Conservation (phyloP, 2,888 invertebrate species). For the Plutella xylostella region DNA sequence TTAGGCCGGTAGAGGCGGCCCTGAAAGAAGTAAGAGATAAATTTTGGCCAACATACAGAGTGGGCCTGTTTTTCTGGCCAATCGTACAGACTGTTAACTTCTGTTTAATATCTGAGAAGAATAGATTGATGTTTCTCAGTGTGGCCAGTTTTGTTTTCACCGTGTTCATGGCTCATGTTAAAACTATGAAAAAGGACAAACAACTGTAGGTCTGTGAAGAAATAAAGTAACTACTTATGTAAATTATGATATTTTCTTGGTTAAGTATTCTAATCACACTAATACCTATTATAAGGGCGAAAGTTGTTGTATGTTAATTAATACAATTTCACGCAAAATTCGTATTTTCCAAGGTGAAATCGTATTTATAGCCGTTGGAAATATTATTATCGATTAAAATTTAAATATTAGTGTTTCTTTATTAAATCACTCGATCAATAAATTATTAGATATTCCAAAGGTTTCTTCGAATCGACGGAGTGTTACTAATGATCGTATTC, state of each 20-base stretch:
- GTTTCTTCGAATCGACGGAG: too few species aligned
- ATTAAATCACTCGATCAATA: too few species aligned
- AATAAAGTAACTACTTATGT: conserved; percentile 20
- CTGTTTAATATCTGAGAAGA: conserved; percentile 75
- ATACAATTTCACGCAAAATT: too few species aligned
- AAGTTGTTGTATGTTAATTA: too few species aligned
- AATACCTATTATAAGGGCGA: too few species aligned
- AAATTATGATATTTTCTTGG: background rate
- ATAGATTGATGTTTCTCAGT: conserved; percentile 80
- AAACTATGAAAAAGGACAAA: too few species aligned
- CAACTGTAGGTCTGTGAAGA: conserved; percentile 27
- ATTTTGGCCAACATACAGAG: conserved; percentile 78
- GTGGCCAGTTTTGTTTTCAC: conserved; percentile 82
- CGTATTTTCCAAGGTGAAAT: too few species aligned
- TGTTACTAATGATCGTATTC: conserved; percentile 30
- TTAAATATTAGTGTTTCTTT: too few species aligned
- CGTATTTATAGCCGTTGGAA: too few species aligned
- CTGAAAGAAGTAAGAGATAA: conserved; percentile 76
- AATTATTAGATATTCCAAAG: too few species aligned
- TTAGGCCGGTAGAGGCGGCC: conserved; percentile 71
- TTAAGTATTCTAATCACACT: too few species aligned
- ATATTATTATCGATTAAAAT: too few species aligned
- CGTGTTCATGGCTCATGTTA: conserved; percentile 82
- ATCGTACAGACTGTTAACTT: conserved; percentile 80
- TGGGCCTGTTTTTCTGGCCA: conserved; percentile 78